These are phyloP conservation scores for Papilio dardanus DNA, from an alignment of 1,140 invertebrate genomes.

Conservation along the genomic window DNA sequence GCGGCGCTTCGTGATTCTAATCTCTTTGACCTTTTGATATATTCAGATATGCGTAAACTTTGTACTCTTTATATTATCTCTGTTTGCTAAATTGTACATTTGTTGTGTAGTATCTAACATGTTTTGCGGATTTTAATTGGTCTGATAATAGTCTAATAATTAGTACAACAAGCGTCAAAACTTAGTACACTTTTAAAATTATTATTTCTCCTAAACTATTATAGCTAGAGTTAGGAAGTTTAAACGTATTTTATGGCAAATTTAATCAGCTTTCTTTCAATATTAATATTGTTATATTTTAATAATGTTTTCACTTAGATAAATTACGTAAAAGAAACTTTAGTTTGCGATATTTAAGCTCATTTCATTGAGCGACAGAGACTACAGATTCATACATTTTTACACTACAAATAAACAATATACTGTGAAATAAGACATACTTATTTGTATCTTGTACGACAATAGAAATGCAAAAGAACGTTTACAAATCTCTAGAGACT, in stretches of 20 bases:
- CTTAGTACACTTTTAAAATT: neutral
- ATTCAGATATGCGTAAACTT: neutral
- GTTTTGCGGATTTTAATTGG: neutral
- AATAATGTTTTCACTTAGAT: too few species aligned
- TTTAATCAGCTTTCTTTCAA: too few species aligned
- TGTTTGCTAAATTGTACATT: conserved; percentile 24
- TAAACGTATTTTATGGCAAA: too few species aligned
- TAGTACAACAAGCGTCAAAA: too few species aligned
- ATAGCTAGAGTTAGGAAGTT: too few species aligned
- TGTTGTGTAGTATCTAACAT: neutral
- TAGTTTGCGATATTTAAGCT: too few species aligned
- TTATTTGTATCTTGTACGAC: too few species aligned
- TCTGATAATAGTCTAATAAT: neutral
- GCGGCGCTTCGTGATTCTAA: neutral
- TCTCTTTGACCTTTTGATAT: conserved; percentile 12
- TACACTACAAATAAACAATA: neutral
- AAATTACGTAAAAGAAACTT: too few species aligned
- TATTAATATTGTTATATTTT: too few species aligned
- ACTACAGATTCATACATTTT: too few species aligned
- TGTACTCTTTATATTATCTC: neutral
- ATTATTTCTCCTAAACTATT: too few species aligned
- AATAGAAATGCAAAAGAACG: neutral
- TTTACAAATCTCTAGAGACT: neutral
- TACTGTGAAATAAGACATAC: neutral
- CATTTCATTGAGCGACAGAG: too few species aligned